A percentile compares a stretch with the other conserved stretches of the same genome.
Evolutionary conservation across 2,888 invertebrate genomes (phyloP).

Genomic region (Cosmorhoe ocellata): DNA sequence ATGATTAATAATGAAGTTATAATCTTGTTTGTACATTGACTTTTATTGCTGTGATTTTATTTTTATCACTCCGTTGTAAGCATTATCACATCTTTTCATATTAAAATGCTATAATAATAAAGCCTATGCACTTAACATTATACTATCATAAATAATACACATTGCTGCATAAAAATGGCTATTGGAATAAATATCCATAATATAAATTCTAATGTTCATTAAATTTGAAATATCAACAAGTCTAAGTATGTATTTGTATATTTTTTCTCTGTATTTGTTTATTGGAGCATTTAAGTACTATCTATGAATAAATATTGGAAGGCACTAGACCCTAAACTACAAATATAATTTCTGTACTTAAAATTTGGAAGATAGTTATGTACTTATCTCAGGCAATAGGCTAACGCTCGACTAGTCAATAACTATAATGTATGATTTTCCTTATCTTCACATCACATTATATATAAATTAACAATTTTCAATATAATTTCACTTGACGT

Average conservation of each 20-base stretch:
- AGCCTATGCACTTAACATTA: too few relatives aligned
- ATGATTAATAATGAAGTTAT: too few relatives aligned
- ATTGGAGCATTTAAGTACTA: conserved; percentile 57
- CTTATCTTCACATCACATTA: conserved; percentile 3
- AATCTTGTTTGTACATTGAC: neutral
- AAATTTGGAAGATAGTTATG: conserved; percentile 47
- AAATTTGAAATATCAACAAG: conserved; percentile 5
- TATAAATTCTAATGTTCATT: too few relatives aligned
- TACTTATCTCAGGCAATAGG: conserved; percentile 49
- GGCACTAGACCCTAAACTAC: conserved; percentile 79
- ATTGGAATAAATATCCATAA: conserved; percentile 6
- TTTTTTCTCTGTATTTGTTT: conserved; percentile 21
- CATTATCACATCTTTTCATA: conserved; percentile 5
- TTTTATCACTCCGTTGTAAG: neutral
- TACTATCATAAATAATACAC: neutral
- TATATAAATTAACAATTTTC: conserved; percentile 11
- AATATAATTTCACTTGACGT: conserved; percentile 6
- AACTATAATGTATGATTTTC: conserved; percentile 27
- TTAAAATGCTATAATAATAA: conserved; percentile 6
- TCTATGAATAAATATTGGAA: conserved; percentile 58
- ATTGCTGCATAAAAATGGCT: neutral
- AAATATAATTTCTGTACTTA: conserved; percentile 68
- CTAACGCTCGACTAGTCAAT: conserved; percentile 70
- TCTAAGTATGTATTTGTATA: neutral
- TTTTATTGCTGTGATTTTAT: neutral